These are phyloP conservation scores for Thereva unica DNA, from an alignment of 2,888 invertebrate species.

Conservation along the genomic window DNA sequence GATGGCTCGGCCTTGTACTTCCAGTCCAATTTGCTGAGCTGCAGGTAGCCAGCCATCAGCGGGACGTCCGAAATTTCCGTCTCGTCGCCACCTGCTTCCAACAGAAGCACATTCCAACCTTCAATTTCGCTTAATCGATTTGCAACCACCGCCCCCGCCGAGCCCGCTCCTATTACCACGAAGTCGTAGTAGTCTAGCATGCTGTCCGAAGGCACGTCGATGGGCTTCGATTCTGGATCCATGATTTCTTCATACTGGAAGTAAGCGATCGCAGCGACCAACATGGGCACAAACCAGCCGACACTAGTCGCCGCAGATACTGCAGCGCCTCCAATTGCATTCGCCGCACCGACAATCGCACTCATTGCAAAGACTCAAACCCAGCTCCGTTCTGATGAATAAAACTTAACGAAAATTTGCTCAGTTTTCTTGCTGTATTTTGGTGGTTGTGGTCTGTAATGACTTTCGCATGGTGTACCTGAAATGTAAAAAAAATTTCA, in stretches of 20 bases:
- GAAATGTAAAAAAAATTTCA: not conserved
- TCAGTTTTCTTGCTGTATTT: not conserved
- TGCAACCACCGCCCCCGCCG: conserved; percentile 86
- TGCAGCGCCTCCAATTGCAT: conserved; percentile 70
- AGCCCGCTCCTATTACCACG: conserved; percentile 83
- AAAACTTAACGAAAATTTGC: not conserved
- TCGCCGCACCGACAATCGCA: conserved; percentile 67
- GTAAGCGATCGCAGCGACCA: conserved; percentile 83
- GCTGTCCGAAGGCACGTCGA: conserved; percentile 69
- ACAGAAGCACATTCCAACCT: conserved; percentile 76
- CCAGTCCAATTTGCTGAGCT: conserved; percentile 87
- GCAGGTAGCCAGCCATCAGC: conserved; percentile 82
- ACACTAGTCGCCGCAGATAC: conserved; percentile 70
- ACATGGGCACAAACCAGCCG: conserved; percentile 80
- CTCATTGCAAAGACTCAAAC: conserved; percentile 61
- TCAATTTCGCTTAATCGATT: conserved; percentile 79
- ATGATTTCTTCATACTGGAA: conserved; percentile 84
- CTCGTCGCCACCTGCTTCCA: conserved; percentile 90
- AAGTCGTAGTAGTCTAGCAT: conserved; percentile 76
- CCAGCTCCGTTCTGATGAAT: not conserved
- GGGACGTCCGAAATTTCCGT: conserved; percentile 90
- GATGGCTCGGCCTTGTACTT: conserved; percentile 91
- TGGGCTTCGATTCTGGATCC: conserved; percentile 79
- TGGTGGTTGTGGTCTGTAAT: not conserved
- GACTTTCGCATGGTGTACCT: conserved; percentile 9